Evolutionary conservation across 2,797 vertebrate genomes (phyloP).

Genomic region (Semotilus atromaculatus): DNA sequence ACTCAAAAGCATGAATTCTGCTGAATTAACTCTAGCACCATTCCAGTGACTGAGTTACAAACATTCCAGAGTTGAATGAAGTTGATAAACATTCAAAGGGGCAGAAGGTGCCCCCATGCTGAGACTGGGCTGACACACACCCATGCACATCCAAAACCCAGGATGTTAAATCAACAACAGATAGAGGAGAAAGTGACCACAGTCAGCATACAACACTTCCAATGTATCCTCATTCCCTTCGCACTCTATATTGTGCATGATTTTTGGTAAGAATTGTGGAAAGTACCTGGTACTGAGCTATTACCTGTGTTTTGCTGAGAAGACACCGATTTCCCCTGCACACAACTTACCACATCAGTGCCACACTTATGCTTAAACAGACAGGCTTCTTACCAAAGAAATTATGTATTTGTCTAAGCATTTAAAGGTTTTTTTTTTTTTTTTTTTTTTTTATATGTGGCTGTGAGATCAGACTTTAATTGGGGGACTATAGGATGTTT

Average conservation of each 20-base stretch:
- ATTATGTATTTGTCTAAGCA: conserved; percentile 23
- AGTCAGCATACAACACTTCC: neutral
- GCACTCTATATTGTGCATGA: neutral
- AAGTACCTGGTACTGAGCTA: conserved; percentile 52
- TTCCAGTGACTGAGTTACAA: neutral
- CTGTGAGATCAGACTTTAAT: conserved; percentile 25
- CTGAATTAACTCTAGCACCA: conserved; percentile 19
- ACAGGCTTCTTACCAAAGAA: conserved; percentile 33
- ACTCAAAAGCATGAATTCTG: neutral
- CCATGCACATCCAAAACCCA: neutral
- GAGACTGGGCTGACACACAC: neutral
- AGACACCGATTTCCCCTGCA: conserved; percentile 49
- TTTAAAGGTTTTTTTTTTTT: conserved; percentile 5
- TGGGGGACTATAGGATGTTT: neutral
- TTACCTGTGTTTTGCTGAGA: conserved; percentile 56
- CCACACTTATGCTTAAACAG: conserved; percentile 21
- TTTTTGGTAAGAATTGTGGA: conserved; percentile 49
- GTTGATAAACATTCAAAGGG: neutral
- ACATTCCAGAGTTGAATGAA: neutral
- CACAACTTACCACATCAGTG: conserved; percentile 44
- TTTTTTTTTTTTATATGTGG: conserved; percentile 26
- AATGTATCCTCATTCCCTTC: neutral
- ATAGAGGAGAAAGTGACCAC: neutral
- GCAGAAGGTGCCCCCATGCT: neutral
- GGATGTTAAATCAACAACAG: neutral